Base-by-base conservation (phyloP, 2,113 vertebrate species). In the Grus americana region DNA sequence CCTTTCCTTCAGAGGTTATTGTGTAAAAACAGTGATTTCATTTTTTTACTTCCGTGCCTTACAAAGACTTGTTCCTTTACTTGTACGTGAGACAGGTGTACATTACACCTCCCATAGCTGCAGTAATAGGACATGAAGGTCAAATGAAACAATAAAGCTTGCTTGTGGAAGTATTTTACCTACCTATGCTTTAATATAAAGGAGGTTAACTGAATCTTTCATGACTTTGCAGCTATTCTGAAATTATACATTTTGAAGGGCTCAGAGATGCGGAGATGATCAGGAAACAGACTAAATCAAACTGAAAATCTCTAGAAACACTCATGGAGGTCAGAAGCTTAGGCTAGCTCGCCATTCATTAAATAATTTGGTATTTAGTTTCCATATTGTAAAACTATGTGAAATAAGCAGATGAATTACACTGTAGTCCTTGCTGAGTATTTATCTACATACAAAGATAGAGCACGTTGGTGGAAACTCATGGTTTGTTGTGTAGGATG, bases 371-470 rank as follows among this genome's bases (percentile, higher is more conserved):
- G 9, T 57, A 59, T 73, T 84, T 66, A 54, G 1, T 54, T 71
- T 73, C 17, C 6, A 17, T 57, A 7, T 38, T 52, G 12, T 44
- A 72, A 65, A 94, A 80, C 27, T 15, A 40, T 0, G 0, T 52
- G 34, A 78, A 86, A 67, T 26, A 59, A 63, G 19, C 19, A 40
- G 12, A 27, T 13, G 14, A 65, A 38, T 57, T 27, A 22, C 18
- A 10, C 15, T 22, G 8, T 15, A 44, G 44, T 52, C 20, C 10
- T n/a, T 11, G 6, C 30, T 55, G 50, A 34, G 29, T 57, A 29
- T 80, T 92, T 66, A 27, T 66, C 15, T 61, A 7, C 3, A 0
- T 6, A 8, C 6, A 59, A 4, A 2, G 6, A 11, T 1, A 7
- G 5, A 30, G 10, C 3, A 13, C 3, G 2, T 29, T 68, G 46